Evolutionary conservation across 2,113 vertebrate species (phyloP), one percentile per base, ranked within the genome.

Genomic region (Bufo bufo): DNA sequence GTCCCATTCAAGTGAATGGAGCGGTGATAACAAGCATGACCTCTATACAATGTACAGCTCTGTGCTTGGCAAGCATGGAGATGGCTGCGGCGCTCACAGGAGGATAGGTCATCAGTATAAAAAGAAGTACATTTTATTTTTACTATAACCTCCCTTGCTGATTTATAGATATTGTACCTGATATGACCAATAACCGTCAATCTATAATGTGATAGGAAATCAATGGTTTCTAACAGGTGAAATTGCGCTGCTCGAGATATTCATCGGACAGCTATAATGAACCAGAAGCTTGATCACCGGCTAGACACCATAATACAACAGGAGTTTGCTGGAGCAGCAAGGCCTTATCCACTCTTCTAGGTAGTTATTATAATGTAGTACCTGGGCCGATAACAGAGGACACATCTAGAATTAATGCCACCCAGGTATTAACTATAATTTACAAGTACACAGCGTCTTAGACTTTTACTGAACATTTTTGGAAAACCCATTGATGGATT

Each of bases 401-500:
- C 85, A 59, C 58, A 63, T 65, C 58, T 74, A 13, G 72, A 77
- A 77, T 63, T 85, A 61, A n/a, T 61, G 52, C 52, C 84, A 75
- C 58, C 52, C 33, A 75, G 85, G n/a, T 78, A 86, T 65, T 78
- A 66, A 4, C 20, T 85, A 77, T 3, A 85, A 61, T 72, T 61
- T 56, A 45, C 13, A 81, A 19, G 50, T 11, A 33, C 50, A 50
- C 23, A 23, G 16, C 56, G 50, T 58, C 52, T 43, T 58, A 56
- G 10, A 17, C 20, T n/a, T 77, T 52, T 77, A 20, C 9, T 9
- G 49, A 66, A n/a, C 63, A 66, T 66, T 66, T n/a, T 2, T 2
- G n/a, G 3, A 23, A 66, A 66, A 23, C 0, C 8, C 2, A 58
- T 58, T 9, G 11, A 33, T 58, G 56, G 56, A 58, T 58, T 58